Percentiles rank a stretch among this genome's conserved stretches.
phyloP scores from a whole-genome alignment of 2,888 invertebrate genomes.

The Empis stercorea region DNA sequence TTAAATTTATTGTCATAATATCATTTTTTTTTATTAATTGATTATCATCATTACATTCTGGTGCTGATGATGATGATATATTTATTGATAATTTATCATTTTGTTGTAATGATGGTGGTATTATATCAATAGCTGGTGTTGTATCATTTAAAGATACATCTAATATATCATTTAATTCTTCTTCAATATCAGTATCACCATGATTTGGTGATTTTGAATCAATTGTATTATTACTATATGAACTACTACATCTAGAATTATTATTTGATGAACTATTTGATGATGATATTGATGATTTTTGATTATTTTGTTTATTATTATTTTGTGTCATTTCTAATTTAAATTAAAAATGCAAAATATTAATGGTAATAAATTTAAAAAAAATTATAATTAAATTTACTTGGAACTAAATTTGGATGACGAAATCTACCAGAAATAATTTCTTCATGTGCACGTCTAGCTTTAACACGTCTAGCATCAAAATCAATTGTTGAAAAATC shows the following conservation, averaged over 20 bases:
- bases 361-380: no score
- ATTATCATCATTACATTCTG: neutral
- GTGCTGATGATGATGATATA: neutral
- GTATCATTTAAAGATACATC: conserved; percentile 4
- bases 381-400: conserved; percentile 16
- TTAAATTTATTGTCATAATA: no score
- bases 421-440: conserved; percentile 35
- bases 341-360: neutral
- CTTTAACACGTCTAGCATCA: conserved; percentile 34
- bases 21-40: no score
- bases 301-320: neutral
- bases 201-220: conserved; percentile 23
- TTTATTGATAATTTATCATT: no score
- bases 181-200: conserved; percentile 20
- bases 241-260: conserved; percentile 21
- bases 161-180: conserved; percentile 18
- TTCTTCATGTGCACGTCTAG: conserved; percentile 35
- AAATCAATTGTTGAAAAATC: conserved; percentile 36
- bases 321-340: conserved; percentile 9
- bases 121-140: conserved; percentile 30
- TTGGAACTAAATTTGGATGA: conserved; percentile 33
- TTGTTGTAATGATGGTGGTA: conserved; percentile 17
- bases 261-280: conserved; percentile 18
- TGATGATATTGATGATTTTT: conserved; percentile 12
- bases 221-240: conserved; percentile 25